Percentiles rank a stretch among this genome's conserved stretches.
These are phyloP conservation scores for Gopherus flavomarginatus DNA, from an alignment of 2,113 vertebrate genomes.

Conservation along the genomic window DNA sequence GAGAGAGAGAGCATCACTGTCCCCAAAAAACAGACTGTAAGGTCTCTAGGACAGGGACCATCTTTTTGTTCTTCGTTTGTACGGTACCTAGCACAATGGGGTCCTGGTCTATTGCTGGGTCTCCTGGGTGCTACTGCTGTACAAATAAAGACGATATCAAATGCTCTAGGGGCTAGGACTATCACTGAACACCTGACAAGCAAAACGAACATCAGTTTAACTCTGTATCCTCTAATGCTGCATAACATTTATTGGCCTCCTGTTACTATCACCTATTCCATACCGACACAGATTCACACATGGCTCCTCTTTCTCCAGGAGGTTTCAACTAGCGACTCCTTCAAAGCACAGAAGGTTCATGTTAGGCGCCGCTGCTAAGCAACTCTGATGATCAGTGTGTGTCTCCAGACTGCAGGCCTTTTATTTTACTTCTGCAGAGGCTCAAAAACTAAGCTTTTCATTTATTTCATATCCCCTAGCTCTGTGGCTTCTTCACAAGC, in stretches of 20 bases:
- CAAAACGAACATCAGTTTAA: no score
- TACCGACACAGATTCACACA: no score
- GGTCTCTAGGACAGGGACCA: background rate
- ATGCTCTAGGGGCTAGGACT: background rate
- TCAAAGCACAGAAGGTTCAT: background rate
- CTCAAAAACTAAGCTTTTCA: slow-evolving; percentile 3
- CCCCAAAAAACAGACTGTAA: background rate
- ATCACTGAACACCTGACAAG: background rate
- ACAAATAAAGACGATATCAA: background rate
- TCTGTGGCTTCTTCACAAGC: slow-evolving; percentile 18
- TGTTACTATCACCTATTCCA: no score
- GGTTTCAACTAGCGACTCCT: background rate
- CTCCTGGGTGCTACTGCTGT: background rate
- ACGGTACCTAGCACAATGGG: background rate
- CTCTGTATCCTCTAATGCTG: no score
- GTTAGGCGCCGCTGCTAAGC: background rate
- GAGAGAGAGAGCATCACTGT: background rate
- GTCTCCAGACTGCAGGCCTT: background rate
- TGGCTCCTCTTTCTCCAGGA: background rate
- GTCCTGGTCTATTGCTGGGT: background rate
- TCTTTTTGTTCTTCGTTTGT: background rate
- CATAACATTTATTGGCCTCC: no score
- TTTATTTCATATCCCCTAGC: slow-evolving; percentile 25
- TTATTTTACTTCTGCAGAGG: background rate
- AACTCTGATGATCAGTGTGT: background rate